A percentile compares a stretch with the other conserved stretches of the same genome.
These are phyloP conservation scores for Cyclophora punctaria DNA, from an alignment of 2,888 invertebrate genomes.

Conservation along the genomic window DNA sequence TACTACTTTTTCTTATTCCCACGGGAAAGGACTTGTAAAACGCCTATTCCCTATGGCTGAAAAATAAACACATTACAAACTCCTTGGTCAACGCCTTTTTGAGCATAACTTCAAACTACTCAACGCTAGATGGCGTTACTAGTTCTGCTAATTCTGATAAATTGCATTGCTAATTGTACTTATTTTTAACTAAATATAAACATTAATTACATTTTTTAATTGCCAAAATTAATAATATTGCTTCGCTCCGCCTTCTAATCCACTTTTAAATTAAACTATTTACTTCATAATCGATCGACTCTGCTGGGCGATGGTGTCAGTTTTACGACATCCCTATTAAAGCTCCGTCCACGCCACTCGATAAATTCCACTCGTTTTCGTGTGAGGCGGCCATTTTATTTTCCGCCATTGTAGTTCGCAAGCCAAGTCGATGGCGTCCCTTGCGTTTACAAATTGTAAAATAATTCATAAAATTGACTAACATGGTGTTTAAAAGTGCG, in stretches of 20 bases:
- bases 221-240: too few relatives aligned
- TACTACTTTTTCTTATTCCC: too few relatives aligned
- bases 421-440: constrained; percentile 14
- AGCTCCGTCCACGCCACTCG: not conserved
- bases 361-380: too few relatives aligned
- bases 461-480: constrained; percentile 3
- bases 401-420: not conserved
- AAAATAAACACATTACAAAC: too few relatives aligned
- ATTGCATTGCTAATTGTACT: not conserved
- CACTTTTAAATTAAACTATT: too few relatives aligned
- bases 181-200: not conserved
- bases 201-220: too few relatives aligned
- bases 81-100: too few relatives aligned
- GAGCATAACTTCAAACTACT: not conserved
- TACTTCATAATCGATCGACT: not conserved
- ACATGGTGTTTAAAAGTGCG: constrained; percentile 13
- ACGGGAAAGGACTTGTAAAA: too few relatives aligned
- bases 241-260: too few relatives aligned
- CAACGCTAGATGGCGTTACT: not conserved
- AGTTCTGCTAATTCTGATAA: not conserved
- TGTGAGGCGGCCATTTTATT: not conserved
- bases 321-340: not conserved
- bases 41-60: too few relatives aligned
- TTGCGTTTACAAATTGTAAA: not conserved
- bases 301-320: not conserved